A percentile compares a stretch with the other conserved stretches of the same genome.
Evolutionary conservation across 2,113 vertebrate species (phyloP).

Genomic region (Elanoides forficatus): DNA sequence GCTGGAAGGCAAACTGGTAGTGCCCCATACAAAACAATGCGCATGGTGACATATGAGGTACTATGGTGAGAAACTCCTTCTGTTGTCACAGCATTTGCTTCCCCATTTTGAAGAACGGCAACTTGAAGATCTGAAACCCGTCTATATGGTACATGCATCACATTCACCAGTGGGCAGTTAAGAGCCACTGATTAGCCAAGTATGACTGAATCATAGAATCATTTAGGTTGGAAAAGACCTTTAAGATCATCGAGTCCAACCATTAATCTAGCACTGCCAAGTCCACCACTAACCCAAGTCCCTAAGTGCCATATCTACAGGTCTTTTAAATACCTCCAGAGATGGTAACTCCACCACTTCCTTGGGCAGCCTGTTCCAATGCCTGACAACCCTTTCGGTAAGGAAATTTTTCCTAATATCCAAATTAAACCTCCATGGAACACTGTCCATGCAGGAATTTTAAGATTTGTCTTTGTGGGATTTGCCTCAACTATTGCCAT

Average conservation of each 20-base stretch:
- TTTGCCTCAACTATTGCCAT: neutral
- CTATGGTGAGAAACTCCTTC: neutral
- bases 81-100: neutral
- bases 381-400: neutral
- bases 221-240: neutral
- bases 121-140: neutral
- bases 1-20: too few species aligned
- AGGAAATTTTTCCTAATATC: neutral
- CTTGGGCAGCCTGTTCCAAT: neutral
- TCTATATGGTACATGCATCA: fast-evolving
- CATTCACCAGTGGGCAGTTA: neutral
- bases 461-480: neutral
- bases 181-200: neutral
- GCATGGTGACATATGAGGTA: fast-evolving
- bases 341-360: neutral
- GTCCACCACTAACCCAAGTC: neutral
- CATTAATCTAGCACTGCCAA: neutral
- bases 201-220: neutral
- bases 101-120: neutral
- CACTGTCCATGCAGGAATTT: fast-evolving
- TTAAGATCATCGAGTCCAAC: neutral
- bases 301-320: neutral
- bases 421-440: neutral
- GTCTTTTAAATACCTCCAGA: neutral
- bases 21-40: neutral